These are phyloP conservation scores for Atractosteus spatula DNA, from an alignment of 2,113 vertebrate genomes.

Conservation along the genomic window DNA sequence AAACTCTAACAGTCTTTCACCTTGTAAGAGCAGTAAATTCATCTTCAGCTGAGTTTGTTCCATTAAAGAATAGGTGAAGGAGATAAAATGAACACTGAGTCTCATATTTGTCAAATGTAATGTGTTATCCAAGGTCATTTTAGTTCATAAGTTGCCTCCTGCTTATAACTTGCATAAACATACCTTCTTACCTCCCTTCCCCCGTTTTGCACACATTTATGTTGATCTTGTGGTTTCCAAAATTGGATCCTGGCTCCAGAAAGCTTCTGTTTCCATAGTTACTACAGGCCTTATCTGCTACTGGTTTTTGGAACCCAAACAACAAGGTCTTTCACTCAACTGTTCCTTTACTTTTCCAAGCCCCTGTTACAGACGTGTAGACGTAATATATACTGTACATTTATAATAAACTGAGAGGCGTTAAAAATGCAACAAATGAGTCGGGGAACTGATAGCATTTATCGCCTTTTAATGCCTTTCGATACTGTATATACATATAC, in stretches of 20 bases:
- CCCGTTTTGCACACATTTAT: constrained; percentile 75
- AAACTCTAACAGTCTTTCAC: background rate
- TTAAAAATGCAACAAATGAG: too few relatives aligned
- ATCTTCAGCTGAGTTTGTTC: background rate
- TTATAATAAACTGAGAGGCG: too few relatives aligned
- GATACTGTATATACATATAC: too few relatives aligned
- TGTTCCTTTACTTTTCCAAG: constrained; percentile 72
- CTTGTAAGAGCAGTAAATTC: background rate
- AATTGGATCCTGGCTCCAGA: constrained; percentile 92
- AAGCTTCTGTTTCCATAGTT: constrained; percentile 81
- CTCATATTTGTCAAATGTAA: constrained; percentile 1
- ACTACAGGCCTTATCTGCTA: constrained; percentile 88
- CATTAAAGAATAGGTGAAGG: too few relatives aligned
- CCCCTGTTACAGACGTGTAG: constrained; percentile 54
- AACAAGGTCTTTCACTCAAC: constrained; percentile 77
- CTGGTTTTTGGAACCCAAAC: constrained; percentile 78
- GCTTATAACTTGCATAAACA: constrained; percentile 72
- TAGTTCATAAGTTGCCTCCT: constrained; percentile 73
- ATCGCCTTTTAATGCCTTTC: too few relatives aligned
- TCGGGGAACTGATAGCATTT: too few relatives aligned
- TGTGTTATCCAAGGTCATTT: constrained; percentile 61
- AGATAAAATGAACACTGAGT: background rate
- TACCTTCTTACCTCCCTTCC: constrained; percentile 60
- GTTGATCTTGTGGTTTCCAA: constrained; percentile 90
- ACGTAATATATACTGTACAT: too few relatives aligned